Conservation (phyloP, 2,888 invertebrate species). For the Chymomyza caudatula region DNA sequence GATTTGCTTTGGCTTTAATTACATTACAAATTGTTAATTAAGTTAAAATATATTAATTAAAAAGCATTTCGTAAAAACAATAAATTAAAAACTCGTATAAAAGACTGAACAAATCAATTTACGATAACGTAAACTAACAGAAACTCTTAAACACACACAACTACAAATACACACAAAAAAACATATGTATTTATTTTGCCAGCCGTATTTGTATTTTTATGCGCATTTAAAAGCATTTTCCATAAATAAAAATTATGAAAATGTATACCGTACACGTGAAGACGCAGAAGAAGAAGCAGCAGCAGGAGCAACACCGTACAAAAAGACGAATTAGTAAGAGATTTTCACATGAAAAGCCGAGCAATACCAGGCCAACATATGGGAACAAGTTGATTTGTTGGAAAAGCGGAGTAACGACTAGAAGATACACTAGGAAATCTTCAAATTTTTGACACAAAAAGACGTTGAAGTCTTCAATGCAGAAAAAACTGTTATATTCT, state of each 20-base stretch:
- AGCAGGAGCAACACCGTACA: conserved; percentile 7
- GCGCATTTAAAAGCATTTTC: conserved; percentile 69
- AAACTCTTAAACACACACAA: not conserved
- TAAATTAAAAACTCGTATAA: not conserved
- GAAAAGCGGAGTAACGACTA: not conserved
- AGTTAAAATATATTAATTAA: not conserved
- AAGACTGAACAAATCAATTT: not conserved
- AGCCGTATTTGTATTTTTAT: conserved; percentile 51
- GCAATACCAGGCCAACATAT: conserved; percentile 20
- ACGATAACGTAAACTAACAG: not conserved
- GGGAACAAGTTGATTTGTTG: not conserved
- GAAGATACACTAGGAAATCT: not conserved
- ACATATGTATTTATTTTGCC: not conserved
- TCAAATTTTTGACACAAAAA: too few species aligned
- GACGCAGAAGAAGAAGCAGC: not conserved
- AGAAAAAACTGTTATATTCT: not conserved
- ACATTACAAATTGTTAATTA: not conserved
- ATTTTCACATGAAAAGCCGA: conserved; percentile 69
- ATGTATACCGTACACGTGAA: not conserved
- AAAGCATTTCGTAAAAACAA: not conserved
- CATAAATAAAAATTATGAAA: conserved; percentile 69
- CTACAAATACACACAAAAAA: not conserved
- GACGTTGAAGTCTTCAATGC: not conserved
- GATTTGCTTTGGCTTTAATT: not conserved
- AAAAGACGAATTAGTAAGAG: conserved; percentile 65